Evolutionary conservation across 2,888 invertebrate species (phyloP).

Genomic region (Gerris lacustris): DNA sequence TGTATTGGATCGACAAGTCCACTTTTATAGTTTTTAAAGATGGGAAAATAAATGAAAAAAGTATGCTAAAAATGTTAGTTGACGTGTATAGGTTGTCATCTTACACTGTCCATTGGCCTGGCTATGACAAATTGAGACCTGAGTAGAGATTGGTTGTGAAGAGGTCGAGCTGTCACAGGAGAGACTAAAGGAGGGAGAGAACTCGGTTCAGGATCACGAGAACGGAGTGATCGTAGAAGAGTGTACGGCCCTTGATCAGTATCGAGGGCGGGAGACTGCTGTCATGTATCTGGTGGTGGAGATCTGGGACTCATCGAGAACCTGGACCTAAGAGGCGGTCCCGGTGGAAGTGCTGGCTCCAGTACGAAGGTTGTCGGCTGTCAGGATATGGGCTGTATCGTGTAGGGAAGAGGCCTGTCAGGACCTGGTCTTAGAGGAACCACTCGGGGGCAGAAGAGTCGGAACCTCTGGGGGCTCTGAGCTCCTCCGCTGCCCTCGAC

Average conservation of each 20-base stretch:
- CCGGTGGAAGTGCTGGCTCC: not conserved
- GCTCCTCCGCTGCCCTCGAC: not conserved
- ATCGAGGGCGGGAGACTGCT: not conserved
- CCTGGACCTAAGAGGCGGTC: not conserved
- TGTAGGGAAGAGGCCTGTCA: not conserved
- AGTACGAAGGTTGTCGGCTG: not conserved
- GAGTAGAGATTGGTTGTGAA: not conserved
- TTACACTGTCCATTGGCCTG: not conserved
- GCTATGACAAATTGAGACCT: not conserved
- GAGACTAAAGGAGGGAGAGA: not conserved
- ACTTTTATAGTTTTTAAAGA: no score
- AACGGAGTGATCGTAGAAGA: not conserved
- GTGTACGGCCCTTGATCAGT: not conserved
- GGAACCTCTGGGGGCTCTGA: not conserved
- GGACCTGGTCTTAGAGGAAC: conserved; percentile 1
- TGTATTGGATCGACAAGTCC: no score
- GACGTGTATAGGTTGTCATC: not conserved
- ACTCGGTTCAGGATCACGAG: not conserved
- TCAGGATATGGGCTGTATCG: not conserved
- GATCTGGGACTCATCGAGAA: not conserved
- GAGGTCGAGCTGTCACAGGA: not conserved
- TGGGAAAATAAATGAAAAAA: no score
- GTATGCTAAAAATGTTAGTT: no score
- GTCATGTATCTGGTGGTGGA: not conserved
- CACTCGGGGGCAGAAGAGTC: not conserved